Evolutionary conservation across 2,797 vertebrate species (phyloP).

Genomic region (Champsocephalus gunnari): DNA sequence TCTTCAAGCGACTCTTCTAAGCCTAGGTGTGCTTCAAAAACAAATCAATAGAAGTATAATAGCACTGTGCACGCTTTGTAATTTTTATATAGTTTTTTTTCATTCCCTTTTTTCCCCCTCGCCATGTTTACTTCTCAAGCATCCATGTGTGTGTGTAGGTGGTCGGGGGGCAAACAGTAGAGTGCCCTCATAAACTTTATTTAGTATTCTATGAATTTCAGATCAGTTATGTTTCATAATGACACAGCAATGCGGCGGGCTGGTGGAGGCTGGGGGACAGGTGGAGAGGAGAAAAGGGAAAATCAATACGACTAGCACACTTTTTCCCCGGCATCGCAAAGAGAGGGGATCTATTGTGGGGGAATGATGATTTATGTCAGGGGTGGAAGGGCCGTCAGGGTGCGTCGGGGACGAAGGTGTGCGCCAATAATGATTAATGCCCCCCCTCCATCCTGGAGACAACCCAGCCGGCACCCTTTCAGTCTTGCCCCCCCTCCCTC

Average conservation of each 20-base stretch:
- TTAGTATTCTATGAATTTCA: slow-evolving; percentile 99
- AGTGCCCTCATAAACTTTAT: slow-evolving; percentile 96
- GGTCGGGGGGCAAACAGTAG: slow-evolving; percentile 68
- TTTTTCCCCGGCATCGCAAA: slow-evolving; percentile 91
- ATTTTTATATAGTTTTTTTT: slow-evolving; percentile 97
- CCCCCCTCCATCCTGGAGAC: slow-evolving; percentile 83
- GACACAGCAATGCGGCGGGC: slow-evolving; percentile 88
- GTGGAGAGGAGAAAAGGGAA: slow-evolving; percentile 82
- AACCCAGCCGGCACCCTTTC: slow-evolving; percentile 74
- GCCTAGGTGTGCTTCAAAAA: slow-evolving; percentile 96
- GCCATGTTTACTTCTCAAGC: slow-evolving; percentile 86
- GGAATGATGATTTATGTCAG: slow-evolving; percentile 99
- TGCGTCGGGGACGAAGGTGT: slow-evolving; percentile 93
- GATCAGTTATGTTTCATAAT: slow-evolving; percentile 99
- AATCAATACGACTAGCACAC: slow-evolving; percentile 98
- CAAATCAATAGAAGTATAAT: slow-evolving; percentile 98
- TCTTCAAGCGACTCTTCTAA: slow-evolving; percentile 84
- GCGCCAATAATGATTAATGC: slow-evolving; percentile 99
- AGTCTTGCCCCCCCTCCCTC: slow-evolving; percentile 37
- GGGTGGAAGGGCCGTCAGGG: slow-evolving; percentile 92
- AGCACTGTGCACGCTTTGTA: slow-evolving; percentile 95
- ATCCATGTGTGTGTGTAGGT: slow-evolving; percentile 69
- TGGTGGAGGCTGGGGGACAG: slow-evolving; percentile 66
- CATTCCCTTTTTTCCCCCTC: slow-evolving; percentile 63
- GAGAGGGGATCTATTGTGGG: slow-evolving; percentile 87